These are phyloP conservation scores for Philonicus albiceps DNA, from an alignment of 2,888 invertebrate species.

Conservation along the genomic window DNA sequence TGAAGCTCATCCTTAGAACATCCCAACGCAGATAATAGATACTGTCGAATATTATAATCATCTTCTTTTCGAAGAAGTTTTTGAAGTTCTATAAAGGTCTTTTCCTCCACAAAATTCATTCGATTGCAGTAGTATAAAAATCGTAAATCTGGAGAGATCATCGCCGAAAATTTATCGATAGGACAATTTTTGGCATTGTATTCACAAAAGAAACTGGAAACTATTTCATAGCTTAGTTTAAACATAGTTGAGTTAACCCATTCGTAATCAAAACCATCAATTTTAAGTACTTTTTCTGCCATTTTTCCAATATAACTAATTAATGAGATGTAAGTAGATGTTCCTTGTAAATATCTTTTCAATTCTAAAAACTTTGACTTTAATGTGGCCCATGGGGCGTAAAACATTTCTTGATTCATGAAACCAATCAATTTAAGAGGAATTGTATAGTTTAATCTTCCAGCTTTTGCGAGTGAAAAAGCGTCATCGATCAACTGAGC, in stretches of 20 bases:
- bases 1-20: background rate
- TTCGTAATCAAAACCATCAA: background rate
- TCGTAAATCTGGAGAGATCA: background rate
- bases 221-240: background rate
- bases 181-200: background rate
- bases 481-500: slow-evolving; percentile 83
- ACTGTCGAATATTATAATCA: background rate
- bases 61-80: background rate
- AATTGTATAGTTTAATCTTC: slow-evolving; percentile 70
- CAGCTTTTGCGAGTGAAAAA: slow-evolving; percentile 80
- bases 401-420: slow-evolving; percentile 71
- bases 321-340: background rate
- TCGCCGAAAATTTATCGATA: background rate
- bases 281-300: background rate
- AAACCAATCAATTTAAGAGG: slow-evolving; percentile 77
- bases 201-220: background rate
- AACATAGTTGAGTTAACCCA: background rate
- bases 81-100: background rate
- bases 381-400: slow-evolving; percentile 78
- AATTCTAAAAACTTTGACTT: background rate
- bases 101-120: background rate
- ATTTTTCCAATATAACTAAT: background rate
- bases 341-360: background rate
- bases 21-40: background rate
- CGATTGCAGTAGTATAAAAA: background rate